These are phyloP conservation scores for Sakesphorus luctuosus DNA, from an alignment of 2,113 vertebrate species.

Conservation along the genomic window DNA sequence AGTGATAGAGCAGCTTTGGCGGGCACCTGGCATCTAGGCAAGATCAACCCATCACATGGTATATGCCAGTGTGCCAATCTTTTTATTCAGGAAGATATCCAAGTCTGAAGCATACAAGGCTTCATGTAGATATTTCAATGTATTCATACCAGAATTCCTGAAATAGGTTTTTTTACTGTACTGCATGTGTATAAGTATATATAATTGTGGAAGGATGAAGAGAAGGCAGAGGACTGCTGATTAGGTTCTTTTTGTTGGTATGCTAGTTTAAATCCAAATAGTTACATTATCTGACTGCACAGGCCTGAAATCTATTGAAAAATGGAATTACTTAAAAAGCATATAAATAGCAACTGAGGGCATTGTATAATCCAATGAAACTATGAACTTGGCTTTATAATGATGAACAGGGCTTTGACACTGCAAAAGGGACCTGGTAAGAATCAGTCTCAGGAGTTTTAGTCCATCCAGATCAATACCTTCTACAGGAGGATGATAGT, in stretches of 20 bases:
- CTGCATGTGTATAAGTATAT: neutral
- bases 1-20: fast-evolving
- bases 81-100: neutral
- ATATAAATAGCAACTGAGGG: neutral
- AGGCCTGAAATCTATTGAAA: neutral
- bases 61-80: neutral
- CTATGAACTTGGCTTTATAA: neutral
- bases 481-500: neutral
- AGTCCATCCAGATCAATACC: neutral
- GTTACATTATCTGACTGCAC: neutral
- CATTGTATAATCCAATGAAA: neutral
- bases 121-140: neutral
- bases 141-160: neutral
- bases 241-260: neutral
- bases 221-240: neutral
- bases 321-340: neutral
- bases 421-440: neutral
- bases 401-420: neutral
- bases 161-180: neutral
- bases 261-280: neutral
- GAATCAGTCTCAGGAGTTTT: neutral
- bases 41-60: neutral
- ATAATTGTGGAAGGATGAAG: neutral
- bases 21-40: neutral
- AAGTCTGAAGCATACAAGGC: neutral